Base-by-base conservation (phyloP, 92 coral and sea anemone species). In the Epizoanthus illoricatus region DNA sequence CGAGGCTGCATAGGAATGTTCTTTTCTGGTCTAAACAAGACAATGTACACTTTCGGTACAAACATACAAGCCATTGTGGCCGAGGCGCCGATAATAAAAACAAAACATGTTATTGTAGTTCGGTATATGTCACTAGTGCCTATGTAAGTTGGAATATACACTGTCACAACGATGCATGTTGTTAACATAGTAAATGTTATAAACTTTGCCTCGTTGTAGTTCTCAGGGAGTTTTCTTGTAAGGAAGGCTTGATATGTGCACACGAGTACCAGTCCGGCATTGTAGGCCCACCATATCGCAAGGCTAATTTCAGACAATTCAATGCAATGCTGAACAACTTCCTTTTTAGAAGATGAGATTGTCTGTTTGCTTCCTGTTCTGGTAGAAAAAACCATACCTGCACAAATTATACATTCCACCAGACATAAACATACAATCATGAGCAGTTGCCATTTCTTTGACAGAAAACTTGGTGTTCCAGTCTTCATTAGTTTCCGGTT, bases 201-300 rank as follows among this genome's bases (percentile, higher is more conserved):
- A 78, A 93, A 95, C 81, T 92, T 92, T 0, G 97, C 95, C 76
- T 95, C 97, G 91, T 95, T 95, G 87, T 95, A 93, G 65, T 93
- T 95, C 73, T 95, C 98, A 3, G 98, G 98, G 11, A 95, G 88
- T 74, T 95, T 95, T 3, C 98, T 82, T 13, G 97, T 90, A 52
- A 92, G 88, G 79, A 93, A 93, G 3, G 97, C 97, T 69, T 95
- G 98, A 61, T 95, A 93, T 16, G 98, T 95, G 65, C 98, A 93
- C 3, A 91, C 90, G 36, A 93, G 61, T 2, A 89, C 93, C 13
- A 95, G 89, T 0, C 98, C 95, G 19, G 90, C 91, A 13, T 93
- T 88, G 79, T 91, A 95, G 16, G 79, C 94, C 97, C 97, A 92
- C 92, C 94, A 92, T 49, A 90, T 84, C 18, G 90, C 97, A 2